Base-by-base conservation (phyloP, 2,797 vertebrate species). In the Chelon auratus region DNA sequence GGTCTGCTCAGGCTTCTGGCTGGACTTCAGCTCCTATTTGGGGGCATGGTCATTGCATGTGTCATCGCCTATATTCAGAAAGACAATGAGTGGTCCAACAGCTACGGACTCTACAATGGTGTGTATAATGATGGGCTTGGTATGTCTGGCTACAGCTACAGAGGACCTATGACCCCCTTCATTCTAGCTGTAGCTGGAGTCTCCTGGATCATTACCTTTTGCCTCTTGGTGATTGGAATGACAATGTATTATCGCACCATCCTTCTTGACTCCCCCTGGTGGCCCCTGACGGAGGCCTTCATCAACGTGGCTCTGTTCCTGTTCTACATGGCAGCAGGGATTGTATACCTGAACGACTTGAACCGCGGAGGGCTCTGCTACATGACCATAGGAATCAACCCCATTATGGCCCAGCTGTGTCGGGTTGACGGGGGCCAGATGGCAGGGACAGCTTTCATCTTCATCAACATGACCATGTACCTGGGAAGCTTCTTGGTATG, bases 191-290 rank as follows among this genome's bases (percentile, higher is more conserved):
- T 93, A 33, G 87, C 78, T 1, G 89, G 92, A n/a, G 48, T 95
- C 73, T 83, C 77, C 12, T 96, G 94, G 94, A 75, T 95, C 5
- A 71, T 95, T 17, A 94, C 95, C 0, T n/a, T 95, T 18, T 55
- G 87, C 9, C 82, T 96, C 8, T 58, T 94, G 58, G 93, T 90
- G 30, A 78, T 94, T 67, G 95, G 95, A 7, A 72, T 95, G 66
- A 95, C 95, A 0, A 93, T 94, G 92, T 95, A 95, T 81, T 95
- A 96, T 56, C 90, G 92, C 58, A 92, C 92, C 40, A 94, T 96
- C 73, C 94, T 96, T 36, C 92, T 96, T 0, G 83, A 94, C 68
- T 88, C 95, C 8, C 62, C 89, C 67, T 96, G 95, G 95, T 96
- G 95, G 95, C 95, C 95, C 0, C 83, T 95, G 57, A 92, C 95